Percentiles rank a stretch among this genome's conserved stretches.
phyloP scores from a whole-genome alignment of 2,888 invertebrate species.

The Cheilosia scutellata region DNA sequence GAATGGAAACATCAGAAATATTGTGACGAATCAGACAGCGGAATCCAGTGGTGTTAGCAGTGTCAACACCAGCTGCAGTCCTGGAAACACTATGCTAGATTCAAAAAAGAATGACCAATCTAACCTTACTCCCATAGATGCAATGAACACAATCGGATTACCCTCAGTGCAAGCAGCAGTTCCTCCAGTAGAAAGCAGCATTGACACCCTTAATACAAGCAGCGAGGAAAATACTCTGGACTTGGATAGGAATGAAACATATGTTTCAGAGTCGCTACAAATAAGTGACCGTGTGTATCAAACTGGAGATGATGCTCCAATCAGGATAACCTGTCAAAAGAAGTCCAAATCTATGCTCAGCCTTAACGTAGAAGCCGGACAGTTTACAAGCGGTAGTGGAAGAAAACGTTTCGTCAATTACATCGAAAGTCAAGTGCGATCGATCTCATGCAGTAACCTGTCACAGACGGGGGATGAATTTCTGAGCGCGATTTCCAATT shows the following conservation, averaged over 20 bases:
- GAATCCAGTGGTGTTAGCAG: slow-evolving; percentile 56
- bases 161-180: slow-evolving; percentile 68
- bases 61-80: slow-evolving; percentile 57
- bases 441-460: slow-evolving; percentile 78
- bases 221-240: slow-evolving; percentile 77
- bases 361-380: slow-evolving; percentile 54
- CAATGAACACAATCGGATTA: slow-evolving; percentile 83
- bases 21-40: slow-evolving; percentile 32
- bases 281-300: slow-evolving; percentile 81
- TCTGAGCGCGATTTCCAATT: slow-evolving; percentile 27
- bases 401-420: slow-evolving; percentile 69
- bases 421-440: slow-evolving; percentile 77
- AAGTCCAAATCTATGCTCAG: slow-evolving; percentile 77
- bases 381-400: slow-evolving; percentile 21
- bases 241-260: slow-evolving; percentile 81
- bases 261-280: slow-evolving; percentile 82
- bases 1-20: slow-evolving; percentile 79
- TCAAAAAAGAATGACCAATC: slow-evolving; percentile 38
- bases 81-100: slow-evolving; percentile 41
- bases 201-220: slow-evolving; percentile 64
- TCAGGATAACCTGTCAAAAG: slow-evolving; percentile 66
- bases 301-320: slow-evolving; percentile 62
- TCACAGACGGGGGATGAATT: slow-evolving; percentile 64
- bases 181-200: slow-evolving; percentile 46
- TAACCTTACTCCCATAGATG: slow-evolving; percentile 76